Base-by-base conservation (phyloP, 2,888 invertebrate genomes). In the Sinhomidia bicolor region DNA sequence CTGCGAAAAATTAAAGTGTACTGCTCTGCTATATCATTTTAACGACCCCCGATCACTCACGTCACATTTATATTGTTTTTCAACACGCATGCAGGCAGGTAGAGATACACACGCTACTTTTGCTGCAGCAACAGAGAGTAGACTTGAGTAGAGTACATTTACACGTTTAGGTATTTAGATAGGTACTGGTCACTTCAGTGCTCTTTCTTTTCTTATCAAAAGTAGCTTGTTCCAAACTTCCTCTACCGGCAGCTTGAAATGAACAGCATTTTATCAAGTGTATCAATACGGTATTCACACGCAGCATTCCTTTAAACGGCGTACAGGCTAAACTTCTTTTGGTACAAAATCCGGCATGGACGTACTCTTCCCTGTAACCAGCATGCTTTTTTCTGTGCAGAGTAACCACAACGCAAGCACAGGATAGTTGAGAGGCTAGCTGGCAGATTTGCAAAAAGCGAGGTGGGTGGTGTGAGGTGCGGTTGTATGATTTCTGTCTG, bases 391-490 rank as follows among this genome's bases (percentile, higher is more conserved):
- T 12, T 3, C 17, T 51, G 23, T 12, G 32, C n/a, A 20, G 29
- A 54, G 23, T 17, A 6, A 41, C 3, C 1, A 20, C n/a, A 17
- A 1, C 26, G 26, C 0, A 26, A 47, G 51, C 12, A 23, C n/a
- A 4, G 12, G 32, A 26, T 47, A 36, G 51, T 41, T 65, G 86
- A 71, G 41, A 23, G 74, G 71, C 20, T 74, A 9, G 29, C 7
- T 60, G 74, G 60, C 57, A 32, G 2, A 29, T 71, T 54, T 12
- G 54, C 5, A 60, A 4, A 32, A 80, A 60, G 80, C 41, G 80
- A 60, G 57, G 57, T 88, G 87, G 87, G 87, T 41, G 87, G 87
- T 82, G 57, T 88, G 87, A 88, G 87, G 82, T 81, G 87, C 76
- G 87, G 82, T 14, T 54, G 20, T 20, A 9, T 10, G 3, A 3